Base-by-base conservation (phyloP, 2,888 invertebrate genomes). In the Archaeoteleia sp. region DNA sequence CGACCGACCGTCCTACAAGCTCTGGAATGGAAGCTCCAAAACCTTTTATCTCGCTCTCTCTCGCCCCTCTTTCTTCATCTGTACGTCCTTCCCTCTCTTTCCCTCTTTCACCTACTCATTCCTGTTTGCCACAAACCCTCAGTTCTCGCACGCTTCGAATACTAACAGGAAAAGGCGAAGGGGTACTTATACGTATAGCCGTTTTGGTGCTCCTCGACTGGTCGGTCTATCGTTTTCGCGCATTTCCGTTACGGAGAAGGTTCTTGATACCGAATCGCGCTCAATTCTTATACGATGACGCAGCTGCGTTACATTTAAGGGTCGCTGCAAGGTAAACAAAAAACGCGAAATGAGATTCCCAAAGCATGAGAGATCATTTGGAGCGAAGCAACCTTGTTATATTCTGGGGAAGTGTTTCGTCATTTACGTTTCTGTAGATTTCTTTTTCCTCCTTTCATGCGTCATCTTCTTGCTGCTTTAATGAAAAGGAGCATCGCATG, bases 211-310 rank as follows among this genome's bases (percentile, higher is more conserved):
- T 46, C 42, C 37, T 43, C 45, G 25, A 34, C 51, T 23, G 17
- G 20, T 53, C 37, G 45, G 51, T 53, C 60, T 51, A 61, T 51
- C 45, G 60, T 45, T 51, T 61, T 39, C 45, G 37, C 51, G 25
- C 34, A 32, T 23, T 60, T 51, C 42, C 58, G 58, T 35, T 42
- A 49, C 58, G 42, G 23, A 12, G 29, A 34, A 49, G 13, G 13
- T 27, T 39, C 46, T 57, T 37, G 58, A 49, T 58, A 49, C 32
- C 48, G 48, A 40, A 48, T 37, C 37, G 48, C 45, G 55, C 20
- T 35, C 35, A 60, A 60, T 58, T 58, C 48, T 48, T 49, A 40
- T 48, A 42, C 34, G 58, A 58, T 58, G 58, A 58, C 58, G 42
- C 35, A 40, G 57, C 34, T 29, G 20, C 35, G 39, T 58, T 58